phyloP scores from a whole-genome alignment of 1,140 invertebrate genomes.

The Heliconius congener region DNA sequence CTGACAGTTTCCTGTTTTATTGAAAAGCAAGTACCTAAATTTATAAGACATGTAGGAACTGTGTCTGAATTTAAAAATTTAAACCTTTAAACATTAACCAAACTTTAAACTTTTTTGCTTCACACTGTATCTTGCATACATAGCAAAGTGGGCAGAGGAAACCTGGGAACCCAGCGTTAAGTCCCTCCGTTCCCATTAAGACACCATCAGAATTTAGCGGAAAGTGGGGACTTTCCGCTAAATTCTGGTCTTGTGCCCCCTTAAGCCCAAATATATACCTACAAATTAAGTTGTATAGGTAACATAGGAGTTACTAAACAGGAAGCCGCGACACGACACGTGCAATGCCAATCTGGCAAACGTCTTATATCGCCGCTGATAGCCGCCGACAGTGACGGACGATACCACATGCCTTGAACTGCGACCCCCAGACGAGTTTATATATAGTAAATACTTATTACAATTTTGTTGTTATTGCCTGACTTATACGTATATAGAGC shows the following conservation, averaged over 20 bases:
- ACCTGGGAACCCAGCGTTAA: background rate
- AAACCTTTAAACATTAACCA: no score
- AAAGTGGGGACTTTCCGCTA: no score
- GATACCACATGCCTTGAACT: conserved; percentile 17
- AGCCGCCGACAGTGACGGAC: conserved; percentile 24
- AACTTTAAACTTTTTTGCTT: no score
- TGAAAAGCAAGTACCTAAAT: background rate
- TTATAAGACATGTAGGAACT: no score
- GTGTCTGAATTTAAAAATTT: no score
- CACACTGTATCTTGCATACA: no score
- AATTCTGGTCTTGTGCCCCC: background rate
- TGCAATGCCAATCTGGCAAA: background rate
- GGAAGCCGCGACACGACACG: background rate
- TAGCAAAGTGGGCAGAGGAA: no score
- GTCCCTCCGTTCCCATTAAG: background rate
- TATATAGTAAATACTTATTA: background rate
- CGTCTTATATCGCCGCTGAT: conserved; percentile 18
- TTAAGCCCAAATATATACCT: background rate
- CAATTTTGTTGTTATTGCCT: background rate
- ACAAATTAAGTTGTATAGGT: background rate
- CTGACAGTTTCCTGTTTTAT: background rate
- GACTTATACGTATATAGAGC: no score
- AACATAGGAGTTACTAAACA: background rate
- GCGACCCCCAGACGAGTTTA: conserved; percentile 9
- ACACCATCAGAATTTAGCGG: no score